Evolutionary conservation across 1,140 invertebrate genomes (phyloP), one percentile per base, ranked within the genome.

Genomic region (Brachionus plicatilis): DNA sequence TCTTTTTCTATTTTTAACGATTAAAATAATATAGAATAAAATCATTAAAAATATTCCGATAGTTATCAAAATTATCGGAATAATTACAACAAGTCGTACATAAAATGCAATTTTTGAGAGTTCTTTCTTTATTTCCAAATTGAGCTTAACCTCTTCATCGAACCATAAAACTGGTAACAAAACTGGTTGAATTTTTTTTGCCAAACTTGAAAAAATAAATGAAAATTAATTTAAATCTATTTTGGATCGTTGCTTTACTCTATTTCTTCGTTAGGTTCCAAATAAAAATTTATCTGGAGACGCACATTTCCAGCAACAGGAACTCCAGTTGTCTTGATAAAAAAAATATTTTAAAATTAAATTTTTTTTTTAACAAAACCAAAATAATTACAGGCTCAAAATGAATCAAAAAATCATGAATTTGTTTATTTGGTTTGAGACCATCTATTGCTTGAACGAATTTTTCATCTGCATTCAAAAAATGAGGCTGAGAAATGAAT

Each of bases 391-490:
- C 80, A 14, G 80, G 80, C 20, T 83, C 60, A 43, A 83, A 83
- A 37, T 68, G 41, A 17, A 83, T 41, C 4, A 83, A 11, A 83
- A 83, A 83, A 50, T 83, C 80, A 43, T 83, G 80, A 9, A 68
- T 24, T 33, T 66, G 1, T 45, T 37, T 3, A 29, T 83, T 27
- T 53, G 82, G 82, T 50, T n/a, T 3, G 2, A 83, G 0, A 24
- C 80, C 80, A 17, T 83, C n/a, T 24, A 83, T 7, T 7, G 41
- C 8, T 37, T 83, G 20, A 47, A 41, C 7, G 53, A 68, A 70
- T 37, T 70, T 68, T 33, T 83, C 68, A 70, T 68, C 82, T 37
- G 82, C 82, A 53, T 83, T 68, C 29, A 83, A n/a, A 83, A 83
- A 68, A 83, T 83, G 82, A 20, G 82, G 82, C 37, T 68, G 60